A percentile compares a stretch with the other conserved stretches of the same genome.
Conservation (phyloP, 2,113 vertebrate species). For the Rousettus leschenaultii region DNA sequence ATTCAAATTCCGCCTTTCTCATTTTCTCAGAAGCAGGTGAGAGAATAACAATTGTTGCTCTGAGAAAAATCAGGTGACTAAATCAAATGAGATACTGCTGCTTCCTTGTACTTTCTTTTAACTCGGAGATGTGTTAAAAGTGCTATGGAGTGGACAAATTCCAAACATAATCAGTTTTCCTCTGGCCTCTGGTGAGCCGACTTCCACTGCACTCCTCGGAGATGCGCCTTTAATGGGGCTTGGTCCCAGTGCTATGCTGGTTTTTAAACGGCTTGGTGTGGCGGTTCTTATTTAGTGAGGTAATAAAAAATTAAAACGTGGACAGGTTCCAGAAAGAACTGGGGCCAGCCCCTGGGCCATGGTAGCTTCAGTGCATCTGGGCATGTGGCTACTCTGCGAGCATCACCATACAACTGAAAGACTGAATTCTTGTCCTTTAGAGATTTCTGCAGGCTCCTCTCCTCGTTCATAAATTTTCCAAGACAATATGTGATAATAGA, state of each 20-base stretch:
- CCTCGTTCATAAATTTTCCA: conserved; percentile 35
- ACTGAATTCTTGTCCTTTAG: neutral
- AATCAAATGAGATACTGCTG: conserved; percentile 25
- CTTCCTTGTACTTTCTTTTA: conserved; percentile 43
- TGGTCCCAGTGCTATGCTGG: neutral
- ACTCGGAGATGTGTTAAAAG: neutral
- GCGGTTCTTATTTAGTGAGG: neutral
- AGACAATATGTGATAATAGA: neutral
- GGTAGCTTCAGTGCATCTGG: neutral
- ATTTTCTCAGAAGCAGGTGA: conserved; percentile 33
- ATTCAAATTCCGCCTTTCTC: neutral
- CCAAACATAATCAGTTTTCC: neutral
- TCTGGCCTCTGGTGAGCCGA: neutral
- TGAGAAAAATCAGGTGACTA: conserved; percentile 40
- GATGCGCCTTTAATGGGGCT: neutral
- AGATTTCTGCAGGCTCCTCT: conserved; percentile 20
- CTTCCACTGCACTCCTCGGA: neutral
- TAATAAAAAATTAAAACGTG: neutral
- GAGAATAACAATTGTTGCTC: neutral
- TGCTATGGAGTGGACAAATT: neutral
- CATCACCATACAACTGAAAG: neutral
- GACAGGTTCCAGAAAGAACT: neutral
- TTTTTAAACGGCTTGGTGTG: neutral
- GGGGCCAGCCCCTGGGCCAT: neutral
- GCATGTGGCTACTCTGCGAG: neutral